Base-by-base conservation (phyloP, 2,888 invertebrate species). In the Epirrhoe alternata region DNA sequence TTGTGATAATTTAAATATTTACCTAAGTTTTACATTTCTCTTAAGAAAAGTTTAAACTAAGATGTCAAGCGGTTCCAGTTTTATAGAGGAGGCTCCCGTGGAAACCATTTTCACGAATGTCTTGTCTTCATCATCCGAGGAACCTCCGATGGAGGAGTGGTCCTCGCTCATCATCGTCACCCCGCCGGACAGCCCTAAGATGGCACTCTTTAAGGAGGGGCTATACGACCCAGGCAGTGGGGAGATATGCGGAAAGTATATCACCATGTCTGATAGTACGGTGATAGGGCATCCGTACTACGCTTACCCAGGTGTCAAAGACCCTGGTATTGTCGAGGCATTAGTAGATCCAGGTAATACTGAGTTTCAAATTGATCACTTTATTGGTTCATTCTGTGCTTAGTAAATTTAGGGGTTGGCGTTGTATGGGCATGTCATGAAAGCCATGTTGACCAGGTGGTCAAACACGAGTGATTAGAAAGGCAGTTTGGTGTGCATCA, bases 201-300 rank as follows among this genome's bases (percentile, higher is more conserved):
- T 73, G 59, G 61, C 66, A 5, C 65, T 83, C 1, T 79, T 69
- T 47, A 74, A 75, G 31, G 17, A 78, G 52, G 84, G 80, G 0
- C 60, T 82, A 0, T 87, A 81, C 42, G 74, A 79, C 3, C 83
- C 86, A 3, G 86, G 85, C 0, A 83, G 81, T 59, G 84, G 82
- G 0, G 85, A 87, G 33, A 73, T 87, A 52, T 88, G 88, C 52
- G 66, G 78, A 0, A 79, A 83, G 50, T 87, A 86, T 59, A 74
- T 86, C 6, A 31, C 79, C 0, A 61, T 82, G 64, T 88, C 88
- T 3, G 77, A 77, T 17, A 87, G 86, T 54, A 77, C 78, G 3
- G 77, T 85, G 1, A 55, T 77, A 1, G 63, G 71, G 17, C 85
- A 85, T 64, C 70, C 75, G 0, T 82, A 83, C 61, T 85, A 80